phyloP scores from a whole-genome alignment of 2,113 vertebrate genomes.

The Peromyscus maniculatus region DNA sequence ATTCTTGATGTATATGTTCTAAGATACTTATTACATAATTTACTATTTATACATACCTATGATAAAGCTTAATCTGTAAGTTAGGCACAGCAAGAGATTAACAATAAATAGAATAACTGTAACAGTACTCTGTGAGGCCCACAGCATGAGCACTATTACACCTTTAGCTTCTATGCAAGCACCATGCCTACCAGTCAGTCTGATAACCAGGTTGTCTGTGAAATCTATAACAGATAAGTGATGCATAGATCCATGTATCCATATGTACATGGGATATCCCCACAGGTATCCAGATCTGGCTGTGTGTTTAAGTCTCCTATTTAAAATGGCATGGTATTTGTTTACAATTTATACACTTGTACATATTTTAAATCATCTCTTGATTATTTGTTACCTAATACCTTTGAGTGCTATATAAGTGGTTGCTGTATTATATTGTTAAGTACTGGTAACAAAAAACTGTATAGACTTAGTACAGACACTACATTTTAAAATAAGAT shows the following conservation, averaged over 20 bases:
- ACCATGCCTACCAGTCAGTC: not conserved
- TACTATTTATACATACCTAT: not conserved
- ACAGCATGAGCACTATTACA: not conserved
- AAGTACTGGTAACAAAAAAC: not conserved
- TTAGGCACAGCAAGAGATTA: not conserved
- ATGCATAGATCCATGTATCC: not conserved
- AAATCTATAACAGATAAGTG: not conserved
- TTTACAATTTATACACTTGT: not conserved
- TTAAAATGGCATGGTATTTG: not conserved
- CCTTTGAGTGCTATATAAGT: not conserved
- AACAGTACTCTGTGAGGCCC: not conserved
- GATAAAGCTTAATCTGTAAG: not conserved
- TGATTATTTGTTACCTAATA: not conserved
- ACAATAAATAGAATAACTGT: not conserved
- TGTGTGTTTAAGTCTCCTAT: not conserved
- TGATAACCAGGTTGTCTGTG: not conserved
- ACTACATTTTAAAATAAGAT: constrained; percentile 5
- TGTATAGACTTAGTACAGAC: not conserved
- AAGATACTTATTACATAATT: not conserved
- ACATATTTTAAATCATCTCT: not conserved
- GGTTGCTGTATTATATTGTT: not conserved
- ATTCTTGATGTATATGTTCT: not conserved
- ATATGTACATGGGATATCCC: not conserved
- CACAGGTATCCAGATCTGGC: not conserved
- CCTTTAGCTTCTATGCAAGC: not conserved